These are phyloP conservation scores for Rugalucina vietnamica DNA, from an alignment of 2,888 invertebrate genomes.

Conservation along the genomic window DNA sequence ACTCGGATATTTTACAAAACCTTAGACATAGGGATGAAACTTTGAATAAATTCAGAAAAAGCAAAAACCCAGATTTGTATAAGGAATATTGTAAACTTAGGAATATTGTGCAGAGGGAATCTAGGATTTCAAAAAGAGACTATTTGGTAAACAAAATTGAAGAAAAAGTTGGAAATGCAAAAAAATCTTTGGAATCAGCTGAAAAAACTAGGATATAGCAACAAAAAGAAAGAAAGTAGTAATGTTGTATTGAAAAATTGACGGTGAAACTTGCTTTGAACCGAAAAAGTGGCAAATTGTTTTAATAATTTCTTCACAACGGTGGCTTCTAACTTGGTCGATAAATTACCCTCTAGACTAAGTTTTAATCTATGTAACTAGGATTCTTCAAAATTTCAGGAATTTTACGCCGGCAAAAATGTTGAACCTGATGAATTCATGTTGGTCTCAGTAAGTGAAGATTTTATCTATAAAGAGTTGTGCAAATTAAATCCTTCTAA, in stretches of 20 bases:
- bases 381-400: too few relatives aligned
- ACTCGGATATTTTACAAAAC: not conserved
- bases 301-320: too few relatives aligned
- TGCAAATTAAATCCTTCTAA: too few relatives aligned
- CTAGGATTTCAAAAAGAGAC: not conserved
- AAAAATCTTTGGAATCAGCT: not conserved
- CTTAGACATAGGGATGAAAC: not conserved
- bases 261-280: not conserved
- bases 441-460: too few relatives aligned
- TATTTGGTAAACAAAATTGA: not conserved
- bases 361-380: too few relatives aligned
- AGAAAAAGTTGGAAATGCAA: not conserved
- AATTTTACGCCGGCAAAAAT: too few relatives aligned
- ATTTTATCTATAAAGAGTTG: too few relatives aligned
- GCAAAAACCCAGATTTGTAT: not conserved
- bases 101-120: not conserved
- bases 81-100: not conserved
- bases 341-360: too few relatives aligned
- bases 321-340: too few relatives aligned
- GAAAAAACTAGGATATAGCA: not conserved
- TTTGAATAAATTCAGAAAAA: not conserved
- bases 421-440: too few relatives aligned
- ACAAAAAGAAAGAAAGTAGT: not conserved
- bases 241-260: not conserved
- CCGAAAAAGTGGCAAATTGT: too few relatives aligned